Evolutionary conservation across 2,888 invertebrate species (phyloP), one percentile per base, ranked within the genome.

Genomic region (Cephus runcator): DNA sequence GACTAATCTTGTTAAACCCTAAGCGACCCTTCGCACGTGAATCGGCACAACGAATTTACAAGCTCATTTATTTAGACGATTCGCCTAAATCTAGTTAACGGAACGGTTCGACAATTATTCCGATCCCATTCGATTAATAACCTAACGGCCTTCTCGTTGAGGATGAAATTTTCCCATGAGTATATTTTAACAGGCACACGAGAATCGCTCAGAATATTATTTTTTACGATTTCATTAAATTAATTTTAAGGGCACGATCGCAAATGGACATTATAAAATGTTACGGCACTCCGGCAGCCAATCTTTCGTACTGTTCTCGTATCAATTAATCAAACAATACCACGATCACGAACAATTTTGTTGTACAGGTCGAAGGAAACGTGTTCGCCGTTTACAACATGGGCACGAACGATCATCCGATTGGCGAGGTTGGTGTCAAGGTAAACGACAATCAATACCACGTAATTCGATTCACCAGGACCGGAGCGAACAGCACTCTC

Each of bases 381-480:
- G 94, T 98, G 11, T 97, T 97, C 89, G 96, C 97, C 92, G 96
- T 98, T 6, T 99, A 98, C 93, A 98, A 98, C 91, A 96, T 98
- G 92, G 98, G 98, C 0, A 97, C 97, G 0, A 96, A 96, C 78
- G 97, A 98, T 88, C 96, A 98, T 89, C 97, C 98, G 0, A 93
- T 98, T 35, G 98, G 97, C 1, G 98, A 98, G 89, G 96, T 96
- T 86, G 95, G 96, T n/a, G 95, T 97, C 4, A 95, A 97, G 90
- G 97, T 98, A 9, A 98, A 98, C 88, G 98, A 99, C 88, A 97
- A 98, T 83, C 95, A 95, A 71, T 98, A 98, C 92, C 99, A 99
- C 92, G 97, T 98, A 69, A 95, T 98, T 1, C 93, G 97, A 84
- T 98, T 99, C 91, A 96, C 96, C 4, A 94, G 98, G 83, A 95